These are phyloP conservation scores for Hydrolagus affinis DNA, from an alignment of 2,113 vertebrate species.

Conservation along the genomic window DNA sequence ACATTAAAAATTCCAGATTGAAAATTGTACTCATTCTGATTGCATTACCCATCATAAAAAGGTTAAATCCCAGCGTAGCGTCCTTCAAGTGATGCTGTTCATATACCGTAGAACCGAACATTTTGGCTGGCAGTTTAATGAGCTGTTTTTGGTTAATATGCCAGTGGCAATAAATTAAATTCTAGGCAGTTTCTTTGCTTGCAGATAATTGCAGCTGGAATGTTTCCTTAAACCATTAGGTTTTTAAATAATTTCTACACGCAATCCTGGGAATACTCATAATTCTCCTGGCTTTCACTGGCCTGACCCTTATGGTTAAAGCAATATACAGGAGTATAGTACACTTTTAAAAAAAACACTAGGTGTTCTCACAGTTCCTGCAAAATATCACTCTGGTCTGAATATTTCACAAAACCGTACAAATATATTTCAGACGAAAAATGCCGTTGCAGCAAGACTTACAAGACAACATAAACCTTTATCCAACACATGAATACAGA, in stretches of 20 bases:
- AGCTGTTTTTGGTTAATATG: background rate
- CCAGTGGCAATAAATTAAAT: background rate
- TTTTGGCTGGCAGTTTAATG: conserved; percentile 16
- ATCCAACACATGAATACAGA: background rate
- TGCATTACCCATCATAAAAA: background rate
- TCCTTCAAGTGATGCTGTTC: conserved; percentile 7
- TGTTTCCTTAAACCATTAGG: background rate
- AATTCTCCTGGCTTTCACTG: background rate
- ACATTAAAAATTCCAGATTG: conserved; percentile 22
- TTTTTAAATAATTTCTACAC: background rate
- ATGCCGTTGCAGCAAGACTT: background rate
- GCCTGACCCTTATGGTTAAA: background rate
- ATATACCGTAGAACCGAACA: background rate
- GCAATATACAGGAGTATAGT: background rate
- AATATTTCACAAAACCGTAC: too few species aligned
- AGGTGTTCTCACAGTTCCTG: too few species aligned
- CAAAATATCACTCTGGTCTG: background rate
- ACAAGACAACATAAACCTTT: background rate
- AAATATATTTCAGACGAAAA: background rate
- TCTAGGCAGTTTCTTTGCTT: background rate
- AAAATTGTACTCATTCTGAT: background rate
- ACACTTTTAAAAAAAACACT: background rate
- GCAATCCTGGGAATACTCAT: background rate
- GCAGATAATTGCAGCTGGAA: background rate
- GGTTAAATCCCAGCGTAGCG: conserved; percentile 1